A percentile compares a stretch with the other conserved stretches of the same genome.
Evolutionary conservation across 2,113 vertebrate species (phyloP).

Genomic region (Mastomys coucha): DNA sequence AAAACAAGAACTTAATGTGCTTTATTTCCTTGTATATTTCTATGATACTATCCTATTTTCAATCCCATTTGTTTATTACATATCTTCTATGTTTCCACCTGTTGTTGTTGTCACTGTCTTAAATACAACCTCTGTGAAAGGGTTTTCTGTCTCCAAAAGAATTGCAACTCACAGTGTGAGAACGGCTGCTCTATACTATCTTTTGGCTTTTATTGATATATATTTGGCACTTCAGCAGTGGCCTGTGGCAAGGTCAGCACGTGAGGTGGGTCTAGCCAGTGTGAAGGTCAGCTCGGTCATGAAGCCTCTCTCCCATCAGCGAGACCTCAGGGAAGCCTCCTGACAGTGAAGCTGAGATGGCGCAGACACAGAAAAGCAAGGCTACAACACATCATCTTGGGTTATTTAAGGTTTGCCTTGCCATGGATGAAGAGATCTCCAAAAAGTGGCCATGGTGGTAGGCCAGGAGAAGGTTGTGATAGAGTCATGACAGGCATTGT

Average conservation of each 20-base stretch:
- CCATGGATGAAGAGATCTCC: background rate
- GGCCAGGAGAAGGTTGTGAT: constrained; percentile 91
- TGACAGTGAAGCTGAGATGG: background rate
- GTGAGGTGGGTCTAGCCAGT: background rate
- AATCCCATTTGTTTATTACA: background rate
- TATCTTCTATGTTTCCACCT: background rate
- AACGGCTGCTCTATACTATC: background rate
- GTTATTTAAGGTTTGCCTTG: background rate
- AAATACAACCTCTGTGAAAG: background rate
- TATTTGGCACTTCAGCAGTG: background rate
- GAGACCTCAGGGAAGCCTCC: no score
- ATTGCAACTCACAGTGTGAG: background rate
- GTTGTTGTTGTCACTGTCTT: background rate
- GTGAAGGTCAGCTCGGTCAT: rapidly evolving
- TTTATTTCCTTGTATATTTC: background rate
- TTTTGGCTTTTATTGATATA: background rate
- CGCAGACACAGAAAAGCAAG: background rate
- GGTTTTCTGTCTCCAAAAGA: background rate
- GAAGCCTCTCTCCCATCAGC: background rate
- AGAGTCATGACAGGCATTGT: constrained; percentile 98
- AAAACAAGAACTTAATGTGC: background rate
- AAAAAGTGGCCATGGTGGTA: background rate
- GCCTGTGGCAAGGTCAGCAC: background rate
- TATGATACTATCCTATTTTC: background rate
- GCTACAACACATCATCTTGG: background rate